phyloP scores from a whole-genome alignment of 2,888 invertebrate genomes.

The Thereva unica region DNA sequence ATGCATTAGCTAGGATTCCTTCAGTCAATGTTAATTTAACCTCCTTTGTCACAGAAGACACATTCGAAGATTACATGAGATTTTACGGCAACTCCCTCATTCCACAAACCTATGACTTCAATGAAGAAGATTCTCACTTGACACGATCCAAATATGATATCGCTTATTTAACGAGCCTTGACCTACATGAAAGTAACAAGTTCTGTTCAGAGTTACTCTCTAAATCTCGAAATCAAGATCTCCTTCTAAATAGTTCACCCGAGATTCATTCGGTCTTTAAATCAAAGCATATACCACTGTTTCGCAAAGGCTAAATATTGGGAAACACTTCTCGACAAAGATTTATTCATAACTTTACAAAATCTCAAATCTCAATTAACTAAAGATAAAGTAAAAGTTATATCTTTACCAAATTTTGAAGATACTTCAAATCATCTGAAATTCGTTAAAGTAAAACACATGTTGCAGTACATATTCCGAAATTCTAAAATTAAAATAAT shows the following conservation, averaged over 20 bases:
- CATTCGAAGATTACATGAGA: constrained; percentile 23
- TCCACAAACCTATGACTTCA: neutral
- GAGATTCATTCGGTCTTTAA: constrained; percentile 27
- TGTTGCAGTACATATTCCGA: constrained; percentile 4
- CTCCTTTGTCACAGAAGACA: neutral
- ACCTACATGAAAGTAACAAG: too few species aligned
- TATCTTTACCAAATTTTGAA: constrained; percentile 7
- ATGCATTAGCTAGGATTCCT: constrained; percentile 45
- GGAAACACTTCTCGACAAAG: neutral
- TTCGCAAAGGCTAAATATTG: constrained; percentile 28
- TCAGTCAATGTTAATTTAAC: neutral
- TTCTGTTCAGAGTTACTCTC: too few species aligned
- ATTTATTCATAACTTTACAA: constrained; percentile 14
- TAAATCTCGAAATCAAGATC: too few species aligned
- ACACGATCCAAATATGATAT: neutral
- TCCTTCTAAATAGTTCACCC: neutral
- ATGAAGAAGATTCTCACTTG: constrained; percentile 7
- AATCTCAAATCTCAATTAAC: constrained; percentile 6
- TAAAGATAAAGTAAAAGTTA: constrained; percentile 14
- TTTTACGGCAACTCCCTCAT: constrained; percentile 13
- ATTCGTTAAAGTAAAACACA: constrained; percentile 18
- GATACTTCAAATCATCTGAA: neutral
- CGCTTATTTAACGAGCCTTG: too few species aligned
- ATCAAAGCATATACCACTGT: constrained; percentile 24
- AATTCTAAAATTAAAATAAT: constrained; percentile 6